Percentiles rank a stretch among this genome's conserved stretches.
These are phyloP conservation scores for Aurelia coerulea DNA, from an alignment of 30 jellyfish, hydroid and myxozoan species.

Conservation along the genomic window DNA sequence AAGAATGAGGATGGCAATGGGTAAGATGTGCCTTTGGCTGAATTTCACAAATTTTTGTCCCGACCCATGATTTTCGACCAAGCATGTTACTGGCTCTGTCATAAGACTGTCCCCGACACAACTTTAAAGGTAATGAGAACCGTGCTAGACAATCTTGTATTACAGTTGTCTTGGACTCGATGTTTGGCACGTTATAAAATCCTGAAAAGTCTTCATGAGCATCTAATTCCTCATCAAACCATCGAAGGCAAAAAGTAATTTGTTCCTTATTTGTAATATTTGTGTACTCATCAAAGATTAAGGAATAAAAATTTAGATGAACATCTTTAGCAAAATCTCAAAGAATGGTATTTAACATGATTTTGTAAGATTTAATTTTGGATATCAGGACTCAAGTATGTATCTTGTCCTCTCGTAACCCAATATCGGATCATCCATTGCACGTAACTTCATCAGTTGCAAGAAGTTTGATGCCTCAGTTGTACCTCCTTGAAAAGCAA, in stretches of 20 bases:
- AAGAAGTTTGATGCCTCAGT: constrained; percentile 45
- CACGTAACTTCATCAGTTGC: constrained; percentile 36
- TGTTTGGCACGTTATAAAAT: constrained; percentile 51
- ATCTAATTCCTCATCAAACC: constrained; percentile 55
- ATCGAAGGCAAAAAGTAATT: constrained; percentile 55
- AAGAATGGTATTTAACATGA: constrained; percentile 60
- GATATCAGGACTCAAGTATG: constrained; percentile 48
- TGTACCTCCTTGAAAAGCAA: constrained; percentile 60
- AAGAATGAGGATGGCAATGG: constrained; percentile 25
- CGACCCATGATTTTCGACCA: constrained; percentile 51
- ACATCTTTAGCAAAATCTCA: constrained; percentile 36
- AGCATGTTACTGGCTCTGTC: constrained; percentile 73
- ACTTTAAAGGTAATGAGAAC: constrained; percentile 36
- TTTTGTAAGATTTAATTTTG: constrained; percentile 75
- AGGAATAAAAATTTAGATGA: constrained; percentile 31
- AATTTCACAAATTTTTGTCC: constrained; percentile 13
- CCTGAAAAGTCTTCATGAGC: constrained; percentile 73
- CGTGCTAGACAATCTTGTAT: constrained; percentile 49
- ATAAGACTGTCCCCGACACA: constrained; percentile 60
- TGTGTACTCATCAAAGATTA: constrained; percentile 80
- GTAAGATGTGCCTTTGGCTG: constrained; percentile 17
- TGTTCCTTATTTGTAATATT: constrained; percentile 81
- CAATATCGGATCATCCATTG: constrained; percentile 4
- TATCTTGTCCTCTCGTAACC: constrained; percentile 28
- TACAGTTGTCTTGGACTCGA: constrained; percentile 50